Evolutionary conservation across 2,888 invertebrate species (phyloP), one percentile per base, ranked within the genome.

Genomic region (Andrena fulva): DNA sequence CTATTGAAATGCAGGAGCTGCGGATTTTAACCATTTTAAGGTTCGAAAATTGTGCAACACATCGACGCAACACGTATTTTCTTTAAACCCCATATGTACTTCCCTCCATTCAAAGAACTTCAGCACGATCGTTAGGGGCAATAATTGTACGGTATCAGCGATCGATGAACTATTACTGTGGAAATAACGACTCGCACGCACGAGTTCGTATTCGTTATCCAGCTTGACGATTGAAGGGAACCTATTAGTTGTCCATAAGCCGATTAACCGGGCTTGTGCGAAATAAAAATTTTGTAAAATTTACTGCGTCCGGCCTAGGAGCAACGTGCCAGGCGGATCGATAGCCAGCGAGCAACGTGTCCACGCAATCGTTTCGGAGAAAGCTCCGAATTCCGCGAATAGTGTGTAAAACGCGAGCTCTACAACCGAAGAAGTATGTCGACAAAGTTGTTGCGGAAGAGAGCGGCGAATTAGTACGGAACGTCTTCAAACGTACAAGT

Each of bases 401-500:
- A 20, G 20, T 7, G 20, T 42, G 5, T 42, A 1, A 16, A 42
- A 42, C 12, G 24, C 24, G 31, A 31, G n/a, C 27, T 64, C 20
- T 5, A 16, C 48, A 20, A 24, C 42, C 27, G 35, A 54, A 7
- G 56, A 56, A 48, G 31, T n/a, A n/a, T 29, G 35, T 42, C 24
- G 68, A 59, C 59, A 73, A 79, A 63, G 68, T 72, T 16, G 27
- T 42, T 42, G 33, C 60, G 48, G 48, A 5, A n/a, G 50, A 63
- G 64, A 12, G 5, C 73, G 68, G 29, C 67, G 79, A 80, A 80
- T 80, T 80, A 80, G 63, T 73, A 63, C 50, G 52, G 72, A 42
- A 79, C 73, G 56, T 80, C 68, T 73, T 78, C 79, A 59, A 68
- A 68, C 79, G 56, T 70, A 74, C 68, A 74, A 81, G 81, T 81